Conservation (phyloP, 2,113 vertebrate genomes). For the Ciconia boyciana region DNA sequence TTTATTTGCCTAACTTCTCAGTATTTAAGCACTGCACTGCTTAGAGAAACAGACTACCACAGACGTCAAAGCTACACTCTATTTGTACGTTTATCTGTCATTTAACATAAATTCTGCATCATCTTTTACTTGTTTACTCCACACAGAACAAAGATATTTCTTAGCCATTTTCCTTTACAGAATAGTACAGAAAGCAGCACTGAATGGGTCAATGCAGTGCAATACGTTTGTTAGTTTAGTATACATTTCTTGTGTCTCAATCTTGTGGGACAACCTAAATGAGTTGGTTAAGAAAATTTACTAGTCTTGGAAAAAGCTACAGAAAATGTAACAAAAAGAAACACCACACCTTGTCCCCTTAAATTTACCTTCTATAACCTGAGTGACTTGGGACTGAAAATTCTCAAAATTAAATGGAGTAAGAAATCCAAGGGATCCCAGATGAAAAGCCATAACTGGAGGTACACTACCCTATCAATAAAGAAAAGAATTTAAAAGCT, state of each 20-base stretch:
- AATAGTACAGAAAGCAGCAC: not conserved
- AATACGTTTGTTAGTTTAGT: not conserved
- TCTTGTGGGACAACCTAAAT: not conserved
- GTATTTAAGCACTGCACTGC: not conserved
- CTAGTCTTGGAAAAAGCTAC: not conserved
- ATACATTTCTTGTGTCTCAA: not conserved
- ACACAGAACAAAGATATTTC: not conserved
- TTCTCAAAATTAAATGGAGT: slow-evolving; percentile 86
- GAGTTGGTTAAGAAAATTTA: not conserved
- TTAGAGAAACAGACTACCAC: not conserved
- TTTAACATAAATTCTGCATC: not conserved
- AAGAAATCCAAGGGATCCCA: slow-evolving; percentile 85
- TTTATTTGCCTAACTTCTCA: not conserved
- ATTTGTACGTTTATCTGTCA: not conserved
- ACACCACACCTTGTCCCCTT: slow-evolving; percentile 22
- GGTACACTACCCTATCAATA: slow-evolving; percentile 80
- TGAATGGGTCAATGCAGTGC: not conserved
- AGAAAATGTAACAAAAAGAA: not conserved
- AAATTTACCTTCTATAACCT: slow-evolving; percentile 85
- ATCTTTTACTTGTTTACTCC: not conserved
- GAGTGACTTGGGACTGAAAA: slow-evolving; percentile 81
- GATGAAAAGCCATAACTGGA: slow-evolving; percentile 86
- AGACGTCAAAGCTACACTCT: not conserved
- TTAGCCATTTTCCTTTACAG: not conserved
- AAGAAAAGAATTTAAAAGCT: slow-evolving; percentile 33